phyloP scores from a whole-genome alignment of 2,797 vertebrate genomes.

The Oreochromis grahami region DNA sequence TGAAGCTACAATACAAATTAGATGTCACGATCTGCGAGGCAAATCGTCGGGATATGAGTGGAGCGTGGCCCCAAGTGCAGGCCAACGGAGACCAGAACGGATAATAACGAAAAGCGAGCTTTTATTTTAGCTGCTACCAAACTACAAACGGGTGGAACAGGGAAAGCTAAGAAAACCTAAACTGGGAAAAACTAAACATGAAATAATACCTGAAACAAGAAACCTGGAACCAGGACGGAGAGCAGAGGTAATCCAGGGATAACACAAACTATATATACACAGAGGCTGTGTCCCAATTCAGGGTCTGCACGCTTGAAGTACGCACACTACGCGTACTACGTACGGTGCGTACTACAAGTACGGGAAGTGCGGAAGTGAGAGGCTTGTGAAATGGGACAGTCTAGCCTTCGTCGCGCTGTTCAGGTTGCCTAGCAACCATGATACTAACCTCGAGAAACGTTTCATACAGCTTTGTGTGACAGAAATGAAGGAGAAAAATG shows the following conservation, averaged over 20 bases:
- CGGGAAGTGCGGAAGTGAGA: too few relatives aligned
- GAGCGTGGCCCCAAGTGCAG: not conserved
- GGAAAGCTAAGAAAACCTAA: not conserved
- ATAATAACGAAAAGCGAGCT: accelerated
- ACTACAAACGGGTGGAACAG: not conserved
- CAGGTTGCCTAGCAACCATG: too few relatives aligned
- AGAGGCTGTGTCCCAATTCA: not conserved
- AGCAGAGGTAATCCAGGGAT: not conserved
- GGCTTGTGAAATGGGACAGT: too few relatives aligned
- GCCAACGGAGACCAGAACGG: not conserved
- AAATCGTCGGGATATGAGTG: too few relatives aligned
- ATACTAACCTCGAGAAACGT: too few relatives aligned
- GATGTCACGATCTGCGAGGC: not conserved
- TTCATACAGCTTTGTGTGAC: too few relatives aligned
- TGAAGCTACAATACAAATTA: not conserved
- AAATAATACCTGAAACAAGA: not conserved
- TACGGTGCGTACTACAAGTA: too few relatives aligned
- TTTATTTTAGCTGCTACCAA: not conserved
- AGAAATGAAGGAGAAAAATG: too few relatives aligned
- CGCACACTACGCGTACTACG: too few relatives aligned
- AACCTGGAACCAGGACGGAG: accelerated
- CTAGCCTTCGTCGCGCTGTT: too few relatives aligned
- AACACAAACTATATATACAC: not conserved
- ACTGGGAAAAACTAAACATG: not conserved
- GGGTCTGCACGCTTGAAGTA: too few relatives aligned